These are phyloP conservation scores for Danio albolineatus DNA, from an alignment of 2,797 vertebrate species.

Conservation along the genomic window DNA sequence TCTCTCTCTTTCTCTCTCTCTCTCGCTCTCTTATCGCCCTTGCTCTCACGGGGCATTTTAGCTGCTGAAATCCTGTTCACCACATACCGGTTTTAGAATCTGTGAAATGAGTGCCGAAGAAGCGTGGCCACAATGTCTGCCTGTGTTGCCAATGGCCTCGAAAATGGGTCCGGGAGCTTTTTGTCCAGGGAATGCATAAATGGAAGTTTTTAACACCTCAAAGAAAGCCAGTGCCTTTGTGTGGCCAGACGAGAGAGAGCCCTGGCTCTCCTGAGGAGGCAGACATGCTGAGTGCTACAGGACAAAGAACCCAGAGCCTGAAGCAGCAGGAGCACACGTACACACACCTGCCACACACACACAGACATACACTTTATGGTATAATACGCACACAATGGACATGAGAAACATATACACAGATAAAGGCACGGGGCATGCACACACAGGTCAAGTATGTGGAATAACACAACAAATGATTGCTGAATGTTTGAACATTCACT, in stretches of 20 bases:
- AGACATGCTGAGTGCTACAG: constrained; percentile 83
- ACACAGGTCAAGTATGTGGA: constrained; percentile 34
- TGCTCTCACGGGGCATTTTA: constrained; percentile 83
- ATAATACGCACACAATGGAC: constrained; percentile 53
- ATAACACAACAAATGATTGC: constrained; percentile 51
- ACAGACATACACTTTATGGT: constrained; percentile 52
- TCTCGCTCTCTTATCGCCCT: constrained; percentile 83
- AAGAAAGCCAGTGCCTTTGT: constrained; percentile 84
- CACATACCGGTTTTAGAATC: constrained; percentile 86
- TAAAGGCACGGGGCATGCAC: constrained; percentile 49
- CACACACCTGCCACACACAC: constrained; percentile 51
- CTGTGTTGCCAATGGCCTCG: constrained; percentile 81
- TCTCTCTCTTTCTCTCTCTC: constrained; percentile 51
- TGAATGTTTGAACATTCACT: constrained; percentile 60
- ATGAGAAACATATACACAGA: constrained; percentile 53
- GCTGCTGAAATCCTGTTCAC: constrained; percentile 87
- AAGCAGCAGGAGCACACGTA: constrained; percentile 76
- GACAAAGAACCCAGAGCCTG: constrained; percentile 81
- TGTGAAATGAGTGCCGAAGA: constrained; percentile 85
- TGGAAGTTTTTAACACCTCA: constrained; percentile 90
- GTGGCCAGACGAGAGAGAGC: constrained; percentile 81
- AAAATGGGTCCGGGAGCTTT: constrained; percentile 80
- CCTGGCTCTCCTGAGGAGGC: constrained; percentile 82
- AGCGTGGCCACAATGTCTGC: constrained; percentile 85
- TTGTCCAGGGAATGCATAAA: constrained; percentile 87